phyloP scores from a whole-genome alignment of 2,888 invertebrate species.

The Brachyopa scutellaris region DNA sequence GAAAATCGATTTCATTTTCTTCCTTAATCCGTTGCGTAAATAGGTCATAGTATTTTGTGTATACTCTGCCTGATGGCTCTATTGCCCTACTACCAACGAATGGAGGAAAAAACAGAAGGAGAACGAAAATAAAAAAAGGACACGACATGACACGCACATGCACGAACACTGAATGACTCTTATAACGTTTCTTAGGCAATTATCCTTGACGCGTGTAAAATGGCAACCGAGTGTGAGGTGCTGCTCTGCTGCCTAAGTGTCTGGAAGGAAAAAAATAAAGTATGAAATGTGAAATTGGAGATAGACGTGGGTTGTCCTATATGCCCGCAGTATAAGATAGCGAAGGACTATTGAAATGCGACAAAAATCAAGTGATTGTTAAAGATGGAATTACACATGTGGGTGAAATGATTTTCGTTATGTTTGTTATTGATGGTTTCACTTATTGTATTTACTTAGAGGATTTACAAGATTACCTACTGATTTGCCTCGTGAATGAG shows the following conservation, averaged over 20 bases:
- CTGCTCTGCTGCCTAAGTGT: slow-evolving; percentile 62
- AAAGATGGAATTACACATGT: slow-evolving; percentile 45
- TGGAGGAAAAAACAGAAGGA: not conserved
- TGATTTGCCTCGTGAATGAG: too few species aligned
- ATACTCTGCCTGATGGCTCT: slow-evolving; percentile 60
- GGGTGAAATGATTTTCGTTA: slow-evolving; percentile 16
- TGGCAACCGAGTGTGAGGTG: slow-evolving; percentile 48
- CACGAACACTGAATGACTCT: slow-evolving; percentile 51
- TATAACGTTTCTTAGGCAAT: slow-evolving; percentile 59
- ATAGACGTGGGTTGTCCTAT: not conserved
- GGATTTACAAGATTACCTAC: too few species aligned
- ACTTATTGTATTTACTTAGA: too few species aligned
- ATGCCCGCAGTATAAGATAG: slow-evolving; percentile 15
- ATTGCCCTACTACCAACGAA: slow-evolving; percentile 53
- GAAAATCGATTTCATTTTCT: slow-evolving; percentile 63
- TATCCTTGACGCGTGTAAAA: slow-evolving; percentile 66
- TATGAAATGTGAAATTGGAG: slow-evolving; percentile 18
- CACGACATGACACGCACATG: slow-evolving; percentile 21
- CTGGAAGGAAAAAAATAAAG: slow-evolving; percentile 50
- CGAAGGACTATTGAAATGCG: slow-evolving; percentile 44
- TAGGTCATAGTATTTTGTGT: slow-evolving; percentile 68
- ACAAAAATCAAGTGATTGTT: slow-evolving; percentile 45
- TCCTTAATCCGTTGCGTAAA: slow-evolving; percentile 53
- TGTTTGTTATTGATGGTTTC: too few species aligned
- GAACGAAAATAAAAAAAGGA: slow-evolving; percentile 8